These are phyloP conservation scores for Myotis yumanensis DNA, from an alignment of 2,113 vertebrate genomes.

Conservation along the genomic window DNA sequence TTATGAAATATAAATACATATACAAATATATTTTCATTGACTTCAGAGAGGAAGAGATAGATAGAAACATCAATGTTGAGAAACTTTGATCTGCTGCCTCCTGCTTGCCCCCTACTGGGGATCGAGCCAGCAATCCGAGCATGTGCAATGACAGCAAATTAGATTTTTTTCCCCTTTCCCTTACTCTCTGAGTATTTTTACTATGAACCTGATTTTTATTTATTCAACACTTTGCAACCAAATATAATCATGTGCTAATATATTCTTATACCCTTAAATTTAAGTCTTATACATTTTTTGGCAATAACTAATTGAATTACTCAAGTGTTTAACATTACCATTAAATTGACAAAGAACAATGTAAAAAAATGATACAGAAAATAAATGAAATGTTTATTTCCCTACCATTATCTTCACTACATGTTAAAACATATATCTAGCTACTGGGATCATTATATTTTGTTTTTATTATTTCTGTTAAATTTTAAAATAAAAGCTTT, in stretches of 20 bases:
- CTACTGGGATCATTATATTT: neutral
- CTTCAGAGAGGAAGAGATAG: no score
- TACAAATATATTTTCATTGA: no score
- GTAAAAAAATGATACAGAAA: neutral
- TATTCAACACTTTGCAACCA: conserved; percentile 19
- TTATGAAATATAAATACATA: no score
- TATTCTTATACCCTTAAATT: neutral
- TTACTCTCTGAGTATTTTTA: neutral
- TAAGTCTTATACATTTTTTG: neutral
- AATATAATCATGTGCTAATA: conserved; percentile 1
- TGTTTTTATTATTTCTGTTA: neutral
- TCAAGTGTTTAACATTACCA: neutral
- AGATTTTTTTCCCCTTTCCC: neutral
- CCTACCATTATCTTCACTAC: neutral
- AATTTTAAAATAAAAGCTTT: neutral
- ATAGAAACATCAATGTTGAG: no score
- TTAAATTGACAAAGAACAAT: neutral
- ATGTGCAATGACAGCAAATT: neutral
- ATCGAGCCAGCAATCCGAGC: neutral
- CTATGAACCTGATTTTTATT: neutral
- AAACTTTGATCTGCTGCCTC: no score
- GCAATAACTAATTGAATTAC: neutral
- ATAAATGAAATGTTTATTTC: conserved; percentile 3
- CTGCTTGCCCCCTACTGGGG: neutral
- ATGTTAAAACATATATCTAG: neutral